Evolutionary conservation across 2,888 invertebrate genomes (phyloP).

Genomic region (Steinernema carpocapsae): DNA sequence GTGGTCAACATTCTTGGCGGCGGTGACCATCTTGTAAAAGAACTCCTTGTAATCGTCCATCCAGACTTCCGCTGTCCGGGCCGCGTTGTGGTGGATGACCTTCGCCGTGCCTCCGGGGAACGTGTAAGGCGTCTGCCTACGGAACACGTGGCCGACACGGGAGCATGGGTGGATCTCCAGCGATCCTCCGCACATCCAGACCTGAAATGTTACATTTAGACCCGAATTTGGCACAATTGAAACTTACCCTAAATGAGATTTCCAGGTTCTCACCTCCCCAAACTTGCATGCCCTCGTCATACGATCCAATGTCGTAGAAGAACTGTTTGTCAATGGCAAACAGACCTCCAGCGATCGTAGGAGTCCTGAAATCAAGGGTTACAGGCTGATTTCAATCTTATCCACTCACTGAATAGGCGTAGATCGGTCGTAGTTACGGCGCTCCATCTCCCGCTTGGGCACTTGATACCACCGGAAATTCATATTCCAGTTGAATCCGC

Average conservation of each 20-base stretch:
- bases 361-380: conserved; percentile 75
- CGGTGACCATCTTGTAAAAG: conserved; percentile 98
- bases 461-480: conserved; percentile 95
- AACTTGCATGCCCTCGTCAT: conserved; percentile 98
- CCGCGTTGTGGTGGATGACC: conserved; percentile 95
- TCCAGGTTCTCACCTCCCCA: conserved; percentile 94
- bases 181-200: conserved; percentile 94
- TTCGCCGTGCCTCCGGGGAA: conserved; percentile 88
- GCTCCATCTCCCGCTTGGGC: conserved; percentile 92
- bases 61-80: conserved; percentile 98
- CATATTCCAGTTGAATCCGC: conserved; percentile 98
- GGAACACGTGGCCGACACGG: conserved; percentile 93
- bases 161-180: conserved; percentile 93
- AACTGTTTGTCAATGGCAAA: conserved; percentile 90
- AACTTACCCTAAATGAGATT: conserved; percentile 84
- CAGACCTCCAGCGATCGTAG: conserved; percentile 97
- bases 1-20: conserved; percentile 84
- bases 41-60: conserved; percentile 99
- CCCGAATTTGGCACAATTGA: no score
- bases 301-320: conserved; percentile 95
- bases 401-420: conserved; percentile 78
- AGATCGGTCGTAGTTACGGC: conserved; percentile 89
- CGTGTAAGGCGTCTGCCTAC: conserved; percentile 96
- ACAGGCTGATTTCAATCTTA: background rate
- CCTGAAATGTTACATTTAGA: no score